phyloP scores from a whole-genome alignment of 2,797 vertebrate genomes.

The Epinephelus awoara region DNA sequence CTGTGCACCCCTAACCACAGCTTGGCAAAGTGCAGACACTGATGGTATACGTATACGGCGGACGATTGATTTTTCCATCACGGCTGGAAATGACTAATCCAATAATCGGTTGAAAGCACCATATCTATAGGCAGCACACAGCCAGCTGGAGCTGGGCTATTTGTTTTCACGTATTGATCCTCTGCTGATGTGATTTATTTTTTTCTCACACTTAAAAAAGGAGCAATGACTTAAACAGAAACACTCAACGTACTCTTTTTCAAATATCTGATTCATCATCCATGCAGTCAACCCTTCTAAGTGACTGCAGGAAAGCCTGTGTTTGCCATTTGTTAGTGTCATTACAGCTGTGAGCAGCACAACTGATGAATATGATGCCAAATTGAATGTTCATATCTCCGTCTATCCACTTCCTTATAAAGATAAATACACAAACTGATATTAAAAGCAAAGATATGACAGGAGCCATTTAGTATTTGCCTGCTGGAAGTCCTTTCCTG shows the following conservation, averaged over 20 bases:
- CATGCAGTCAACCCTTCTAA: not conserved
- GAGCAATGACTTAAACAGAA: not conserved
- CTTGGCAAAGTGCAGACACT: constrained; percentile 1
- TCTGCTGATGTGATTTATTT: constrained; percentile 19
- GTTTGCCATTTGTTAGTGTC: constrained; percentile 19
- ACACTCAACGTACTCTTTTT: not conserved
- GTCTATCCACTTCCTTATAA: constrained; percentile 1
- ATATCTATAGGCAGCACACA: constrained; percentile 46
- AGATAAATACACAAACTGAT: not conserved
- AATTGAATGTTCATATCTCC: constrained; percentile 16
- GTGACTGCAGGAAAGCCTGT: constrained; percentile 35
- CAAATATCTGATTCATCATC: constrained; percentile 10
- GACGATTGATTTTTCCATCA: constrained; percentile 69
- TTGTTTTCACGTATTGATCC: constrained; percentile 38
- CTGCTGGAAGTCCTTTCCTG: constrained; percentile 3
- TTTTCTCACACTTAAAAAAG: constrained; percentile 15
- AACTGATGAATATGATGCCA: not conserved
- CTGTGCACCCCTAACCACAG: not conserved
- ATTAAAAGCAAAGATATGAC: constrained; percentile 5
- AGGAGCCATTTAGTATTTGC: not conserved
- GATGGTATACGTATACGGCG: not conserved
- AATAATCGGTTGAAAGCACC: constrained; percentile 56
- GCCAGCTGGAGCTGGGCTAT: constrained; percentile 11
- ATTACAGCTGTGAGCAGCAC: constrained; percentile 3
- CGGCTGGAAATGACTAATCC: constrained; percentile 64